Evolutionary conservation across 2,113 vertebrate species (phyloP), one percentile per base, ranked within the genome.

Genomic region (Ammospiza caudacuta): DNA sequence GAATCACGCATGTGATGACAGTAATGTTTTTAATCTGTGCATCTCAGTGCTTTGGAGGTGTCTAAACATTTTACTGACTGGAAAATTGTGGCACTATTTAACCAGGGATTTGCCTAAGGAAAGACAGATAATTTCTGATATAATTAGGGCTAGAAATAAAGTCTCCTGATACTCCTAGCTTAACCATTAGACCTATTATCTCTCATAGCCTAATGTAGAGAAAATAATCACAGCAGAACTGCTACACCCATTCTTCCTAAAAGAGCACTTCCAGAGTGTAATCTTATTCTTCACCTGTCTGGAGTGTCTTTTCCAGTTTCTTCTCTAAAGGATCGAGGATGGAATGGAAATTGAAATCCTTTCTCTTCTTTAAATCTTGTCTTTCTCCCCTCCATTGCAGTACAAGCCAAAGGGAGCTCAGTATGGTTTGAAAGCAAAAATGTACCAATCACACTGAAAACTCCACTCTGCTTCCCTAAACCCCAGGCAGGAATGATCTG

Each of bases 91-190:
- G 64, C 49, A 46, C 64, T 81, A 1, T 6, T 3, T 46, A 92
- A 92, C 77, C 72, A 81, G 92, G 52, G 76, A 89, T 89, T 95
- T 95, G 80, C 89, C 49, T 89, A 91, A 89, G 74, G 92, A 95
- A 94, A 81, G 57, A 57, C 35, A 83, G 77, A 61, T 90, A 64
- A 91, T 89, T 95, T 92, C 87, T 79, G 57, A 94, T 81, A 95
- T 79, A 97, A 95, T 92, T 95, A 95, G 89, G 76, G 73, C 86
- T 96, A 89, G 91, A 95, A 94, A 90, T 55, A 92, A 94, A 61
- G 59, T 94, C 73, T 94, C 74, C 49, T 72, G 69, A 78, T 72
- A 74, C 33, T 91, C 66, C 62, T 57, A 61, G 52, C 49, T 86
- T 94, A 92, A 89, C 87, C 77, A 49, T 82, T 84, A 92, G 78